Evolutionary conservation across 2,888 invertebrate genomes (phyloP).

Genomic region (Cheilosia grossa): DNA sequence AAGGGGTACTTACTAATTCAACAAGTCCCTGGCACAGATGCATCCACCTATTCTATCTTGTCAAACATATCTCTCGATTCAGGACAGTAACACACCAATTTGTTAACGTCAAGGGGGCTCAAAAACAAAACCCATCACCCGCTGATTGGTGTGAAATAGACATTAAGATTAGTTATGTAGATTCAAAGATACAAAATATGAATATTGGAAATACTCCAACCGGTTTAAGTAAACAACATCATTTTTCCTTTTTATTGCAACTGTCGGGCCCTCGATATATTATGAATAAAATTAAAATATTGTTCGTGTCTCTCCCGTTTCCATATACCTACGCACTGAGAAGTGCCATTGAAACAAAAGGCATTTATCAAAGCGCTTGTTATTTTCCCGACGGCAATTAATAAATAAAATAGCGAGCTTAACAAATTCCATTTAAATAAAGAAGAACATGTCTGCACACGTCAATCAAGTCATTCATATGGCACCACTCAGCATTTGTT

Average conservation of each 20-base stretch:
- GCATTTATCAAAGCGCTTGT: constrained; percentile 49
- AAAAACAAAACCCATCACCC: constrained; percentile 33
- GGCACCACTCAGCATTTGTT: not conserved
- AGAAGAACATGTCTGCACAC: not conserved
- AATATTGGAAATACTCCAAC: constrained; percentile 23
- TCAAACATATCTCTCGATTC: too few relatives aligned
- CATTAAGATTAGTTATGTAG: constrained; percentile 3
- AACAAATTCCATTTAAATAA: too few relatives aligned
- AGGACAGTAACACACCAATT: too few relatives aligned
- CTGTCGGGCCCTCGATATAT: constrained; percentile 34
- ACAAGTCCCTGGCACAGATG: too few relatives aligned
- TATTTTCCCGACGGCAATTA: not conserved
- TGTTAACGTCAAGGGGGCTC: not conserved
- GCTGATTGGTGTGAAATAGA: constrained; percentile 38
- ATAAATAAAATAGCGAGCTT: too few relatives aligned
- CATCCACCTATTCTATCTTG: too few relatives aligned
- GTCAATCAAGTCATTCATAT: constrained; percentile 38
- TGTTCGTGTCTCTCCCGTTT: not conserved
- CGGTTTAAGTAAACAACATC: constrained; percentile 35
- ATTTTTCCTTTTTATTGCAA: constrained; percentile 59
- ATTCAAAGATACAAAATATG: constrained; percentile 5
- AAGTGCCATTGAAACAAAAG: constrained; percentile 20
- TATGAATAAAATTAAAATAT: constrained; percentile 54
- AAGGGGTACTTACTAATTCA: too few relatives aligned
- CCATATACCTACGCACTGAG: not conserved